Percentiles rank a stretch among this genome's conserved stretches.
phyloP scores from a whole-genome alignment of 2,888 invertebrate genomes.

The Drosophila mayaguana region DNA sequence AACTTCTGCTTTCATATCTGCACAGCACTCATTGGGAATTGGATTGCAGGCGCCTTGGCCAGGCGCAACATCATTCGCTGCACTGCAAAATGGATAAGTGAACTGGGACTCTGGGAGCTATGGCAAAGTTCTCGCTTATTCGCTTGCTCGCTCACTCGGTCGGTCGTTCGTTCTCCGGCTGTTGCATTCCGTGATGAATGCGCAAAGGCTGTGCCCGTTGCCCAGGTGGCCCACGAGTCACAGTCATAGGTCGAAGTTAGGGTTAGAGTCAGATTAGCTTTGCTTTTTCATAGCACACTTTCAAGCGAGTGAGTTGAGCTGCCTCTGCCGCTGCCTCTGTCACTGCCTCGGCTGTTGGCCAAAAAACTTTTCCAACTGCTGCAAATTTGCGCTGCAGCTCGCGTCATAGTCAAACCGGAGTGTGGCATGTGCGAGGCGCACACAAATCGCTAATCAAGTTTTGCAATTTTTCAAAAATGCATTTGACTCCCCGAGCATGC shows the following conservation, averaged over 20 bases:
- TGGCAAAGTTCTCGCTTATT: constrained; percentile 27
- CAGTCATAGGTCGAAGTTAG: constrained; percentile 32
- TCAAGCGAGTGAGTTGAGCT: constrained; percentile 9
- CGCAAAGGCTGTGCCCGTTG: constrained; percentile 34
- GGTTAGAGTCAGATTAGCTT: constrained; percentile 55
- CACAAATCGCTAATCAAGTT: constrained; percentile 73
- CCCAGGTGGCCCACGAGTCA: constrained; percentile 47
- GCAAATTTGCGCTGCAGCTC: constrained; percentile 44
- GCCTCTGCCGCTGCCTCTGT: too few species aligned
- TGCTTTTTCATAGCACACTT: constrained; percentile 42
- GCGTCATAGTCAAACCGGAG: constrained; percentile 53
- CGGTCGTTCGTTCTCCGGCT: constrained; percentile 13
- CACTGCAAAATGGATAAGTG: constrained; percentile 73
- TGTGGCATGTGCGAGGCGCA: constrained; percentile 44
- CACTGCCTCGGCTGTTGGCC: neutral
- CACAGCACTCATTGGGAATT: constrained; percentile 46
- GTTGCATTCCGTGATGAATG: constrained; percentile 65
- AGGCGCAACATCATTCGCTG: constrained; percentile 44
- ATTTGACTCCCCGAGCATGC: constrained; percentile 36
- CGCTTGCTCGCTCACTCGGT: neutral
- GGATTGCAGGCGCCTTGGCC: constrained; percentile 40
- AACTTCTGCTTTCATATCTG: constrained; percentile 34
- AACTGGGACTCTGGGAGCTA: constrained; percentile 64
- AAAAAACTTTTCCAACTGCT: constrained; percentile 40
- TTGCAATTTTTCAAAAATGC: constrained; percentile 65